These are phyloP conservation scores for Eulemur albifrons DNA, from an alignment of 2,797 vertebrate genomes.

Conservation along the genomic window DNA sequence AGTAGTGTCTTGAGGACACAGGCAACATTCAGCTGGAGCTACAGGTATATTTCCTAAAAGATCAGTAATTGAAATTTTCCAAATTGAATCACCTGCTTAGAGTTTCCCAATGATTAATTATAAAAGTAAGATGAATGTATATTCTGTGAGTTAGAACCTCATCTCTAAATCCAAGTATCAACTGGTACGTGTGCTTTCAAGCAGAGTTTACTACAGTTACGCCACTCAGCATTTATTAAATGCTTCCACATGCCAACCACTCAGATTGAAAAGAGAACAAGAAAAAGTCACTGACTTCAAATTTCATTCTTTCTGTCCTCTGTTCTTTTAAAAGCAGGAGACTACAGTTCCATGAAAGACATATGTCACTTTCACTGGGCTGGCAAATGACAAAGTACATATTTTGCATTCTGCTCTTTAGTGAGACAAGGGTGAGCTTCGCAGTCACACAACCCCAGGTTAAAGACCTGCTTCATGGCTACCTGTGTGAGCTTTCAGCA, in stretches of 20 bases:
- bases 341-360: background rate
- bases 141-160: background rate
- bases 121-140: background rate
- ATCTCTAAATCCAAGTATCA: background rate
- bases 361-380: background rate
- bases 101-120: background rate
- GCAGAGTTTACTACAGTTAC: background rate
- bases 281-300: background rate
- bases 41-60: background rate
- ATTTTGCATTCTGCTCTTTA: background rate
- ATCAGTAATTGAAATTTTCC: background rate
- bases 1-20: background rate
- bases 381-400: background rate
- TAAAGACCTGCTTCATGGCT: background rate
- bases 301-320: background rate
- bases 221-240: background rate
- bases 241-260: background rate
- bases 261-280: background rate
- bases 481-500: background rate
- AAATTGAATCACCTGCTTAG: background rate
- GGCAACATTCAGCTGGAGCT: background rate
- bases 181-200: background rate
- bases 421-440: background rate
- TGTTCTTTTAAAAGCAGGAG: background rate
- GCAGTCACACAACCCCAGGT: background rate